Conservation (phyloP, 23 tunicate species). For the Botrylloides violaceus region DNA sequence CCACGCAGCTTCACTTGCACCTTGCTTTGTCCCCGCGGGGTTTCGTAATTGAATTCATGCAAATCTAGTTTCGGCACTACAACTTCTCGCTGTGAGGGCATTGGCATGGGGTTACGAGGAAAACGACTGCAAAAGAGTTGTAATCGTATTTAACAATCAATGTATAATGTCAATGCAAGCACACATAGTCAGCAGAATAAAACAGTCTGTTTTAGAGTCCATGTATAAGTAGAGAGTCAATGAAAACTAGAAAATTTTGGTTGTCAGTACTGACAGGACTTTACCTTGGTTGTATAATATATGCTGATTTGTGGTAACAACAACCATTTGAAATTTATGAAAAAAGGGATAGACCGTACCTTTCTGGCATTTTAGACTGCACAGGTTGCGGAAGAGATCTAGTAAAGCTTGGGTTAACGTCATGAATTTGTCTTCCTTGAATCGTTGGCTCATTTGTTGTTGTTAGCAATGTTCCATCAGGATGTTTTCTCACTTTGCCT, state of each 20-base stretch:
- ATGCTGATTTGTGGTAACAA: no score
- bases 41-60: slow-evolving; percentile 20
- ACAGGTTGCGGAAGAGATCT: neutral
- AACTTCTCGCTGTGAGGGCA: neutral
- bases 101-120: neutral
- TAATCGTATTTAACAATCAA: no score
- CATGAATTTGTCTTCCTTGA: neutral
- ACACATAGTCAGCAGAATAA: no score
- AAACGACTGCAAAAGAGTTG: neutral
- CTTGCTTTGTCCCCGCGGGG: slow-evolving; percentile 32
- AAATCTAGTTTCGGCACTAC: slow-evolving; percentile 10
- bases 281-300: no score
- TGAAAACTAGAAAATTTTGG: no score
- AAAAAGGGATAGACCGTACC: neutral
- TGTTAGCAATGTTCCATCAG: slow-evolving; percentile 64
- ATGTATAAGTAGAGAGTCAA: no score
- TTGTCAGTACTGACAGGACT: no score
- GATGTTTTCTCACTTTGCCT: slow-evolving; percentile 31
- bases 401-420: slow-evolving; percentile 17
- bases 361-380: neutral
- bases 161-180: no score
- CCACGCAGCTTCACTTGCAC: slow-evolving; percentile 36
- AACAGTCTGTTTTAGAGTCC: no score
- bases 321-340: no score
- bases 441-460: slow-evolving; percentile 19